Evolutionary conservation across 2,113 vertebrate genomes (phyloP).

Genomic region (Cervus canadensis): DNA sequence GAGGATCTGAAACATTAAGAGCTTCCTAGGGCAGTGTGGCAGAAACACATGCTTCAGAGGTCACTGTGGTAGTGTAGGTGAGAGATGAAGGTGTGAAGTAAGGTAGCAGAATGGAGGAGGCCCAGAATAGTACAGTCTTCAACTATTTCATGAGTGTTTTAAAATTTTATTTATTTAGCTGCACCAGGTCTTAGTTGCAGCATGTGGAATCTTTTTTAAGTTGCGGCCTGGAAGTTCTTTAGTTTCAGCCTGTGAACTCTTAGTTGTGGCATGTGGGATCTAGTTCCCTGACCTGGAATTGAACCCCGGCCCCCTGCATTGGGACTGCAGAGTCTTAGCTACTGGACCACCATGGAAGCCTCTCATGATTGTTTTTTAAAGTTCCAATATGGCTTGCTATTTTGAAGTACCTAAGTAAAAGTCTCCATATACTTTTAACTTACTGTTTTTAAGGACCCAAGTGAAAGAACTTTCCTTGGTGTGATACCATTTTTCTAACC

Average conservation of each 20-base stretch:
- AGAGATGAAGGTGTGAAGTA: background rate
- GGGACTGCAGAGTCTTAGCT: background rate
- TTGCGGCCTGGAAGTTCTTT: background rate
- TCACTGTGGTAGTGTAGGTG: background rate
- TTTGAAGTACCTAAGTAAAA: background rate
- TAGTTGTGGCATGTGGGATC: background rate
- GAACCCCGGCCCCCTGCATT: background rate
- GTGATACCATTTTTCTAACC: background rate
- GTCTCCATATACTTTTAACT: background rate
- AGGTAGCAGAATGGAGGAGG: background rate
- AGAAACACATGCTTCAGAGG: background rate
- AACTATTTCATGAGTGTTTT: background rate
- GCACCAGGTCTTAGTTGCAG: background rate
- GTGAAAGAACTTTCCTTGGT: background rate
- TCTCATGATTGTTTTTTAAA: background rate
- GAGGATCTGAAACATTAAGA: background rate
- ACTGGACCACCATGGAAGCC: background rate
- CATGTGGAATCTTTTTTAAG: background rate
- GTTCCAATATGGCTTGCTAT: background rate
- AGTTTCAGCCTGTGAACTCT: background rate
- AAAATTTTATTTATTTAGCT: background rate
- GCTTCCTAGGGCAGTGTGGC: background rate
- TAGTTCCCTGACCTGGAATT: background rate
- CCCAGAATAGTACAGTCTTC: background rate
- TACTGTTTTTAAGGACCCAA: background rate